Evolutionary conservation across 2,797 vertebrate species (phyloP).

Genomic region (Luscinia luscinia): DNA sequence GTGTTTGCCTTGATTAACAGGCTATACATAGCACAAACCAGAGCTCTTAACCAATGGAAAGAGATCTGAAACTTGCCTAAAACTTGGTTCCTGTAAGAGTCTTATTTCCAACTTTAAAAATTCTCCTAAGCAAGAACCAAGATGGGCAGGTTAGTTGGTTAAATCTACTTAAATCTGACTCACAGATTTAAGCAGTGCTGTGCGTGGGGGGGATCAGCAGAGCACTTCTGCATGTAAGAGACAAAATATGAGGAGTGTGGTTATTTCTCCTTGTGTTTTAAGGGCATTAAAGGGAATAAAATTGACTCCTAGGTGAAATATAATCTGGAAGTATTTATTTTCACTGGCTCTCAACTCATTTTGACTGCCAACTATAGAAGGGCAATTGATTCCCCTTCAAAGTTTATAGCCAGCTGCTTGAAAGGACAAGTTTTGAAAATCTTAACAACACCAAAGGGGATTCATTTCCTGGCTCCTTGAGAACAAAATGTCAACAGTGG

Average conservation of each 20-base stretch:
- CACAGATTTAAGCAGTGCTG: neutral
- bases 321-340: conserved; percentile 36
- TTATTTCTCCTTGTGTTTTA: neutral
- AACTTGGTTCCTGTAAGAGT: neutral
- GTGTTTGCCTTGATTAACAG: neutral
- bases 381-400: neutral
- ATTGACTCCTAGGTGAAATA: neutral
- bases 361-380: neutral
- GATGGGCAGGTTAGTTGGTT: neutral
- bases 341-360: neutral
- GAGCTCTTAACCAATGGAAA: neutral
- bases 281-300: neutral
- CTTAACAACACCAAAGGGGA: neutral
- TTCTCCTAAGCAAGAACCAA: neutral
- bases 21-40: neutral
- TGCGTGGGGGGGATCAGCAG: neutral
- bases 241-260: neutral
- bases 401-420: conserved; percentile 15
- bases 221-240: neutral
- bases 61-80: neutral
- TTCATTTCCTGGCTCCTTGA: neutral
- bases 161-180: neutral
- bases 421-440: conserved; percentile 10
- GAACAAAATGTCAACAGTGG: neutral
- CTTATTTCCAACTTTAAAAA: neutral